These are phyloP conservation scores for Dascyllus trimaculatus DNA, from an alignment of 2,113 vertebrate genomes.

Conservation along the genomic window DNA sequence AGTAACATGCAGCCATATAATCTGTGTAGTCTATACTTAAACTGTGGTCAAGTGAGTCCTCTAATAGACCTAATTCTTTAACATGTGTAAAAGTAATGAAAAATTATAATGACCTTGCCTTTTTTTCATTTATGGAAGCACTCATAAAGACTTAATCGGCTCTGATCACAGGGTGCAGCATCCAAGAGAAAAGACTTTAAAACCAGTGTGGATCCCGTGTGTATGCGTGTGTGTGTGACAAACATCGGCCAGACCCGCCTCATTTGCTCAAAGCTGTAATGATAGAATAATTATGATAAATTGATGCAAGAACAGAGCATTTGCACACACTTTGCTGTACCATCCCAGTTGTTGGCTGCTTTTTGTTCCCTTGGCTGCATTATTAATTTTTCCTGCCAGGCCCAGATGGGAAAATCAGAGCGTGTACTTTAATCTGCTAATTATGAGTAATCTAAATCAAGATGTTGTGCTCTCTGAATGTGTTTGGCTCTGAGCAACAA, in stretches of 20 bases:
- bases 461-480: conserved; percentile 15
- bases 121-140: conserved; percentile 32
- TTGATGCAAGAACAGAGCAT: conserved; percentile 21
- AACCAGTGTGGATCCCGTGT: conserved; percentile 40
- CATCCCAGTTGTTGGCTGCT: conserved; percentile 37
- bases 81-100: conserved; percentile 23
- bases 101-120: conserved; percentile 45
- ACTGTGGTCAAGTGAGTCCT: conserved; percentile 3
- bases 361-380: conserved; percentile 42
- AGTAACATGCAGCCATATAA: background rate
- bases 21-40: conserved; percentile 11
- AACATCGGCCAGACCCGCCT: conserved; percentile 36
- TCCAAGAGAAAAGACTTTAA: conserved; percentile 47
- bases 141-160: conserved; percentile 25
- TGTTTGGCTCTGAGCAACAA: conserved; percentile 17
- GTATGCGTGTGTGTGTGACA: background rate
- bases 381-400: conserved; percentile 25
- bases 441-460: conserved; percentile 37
- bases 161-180: conserved; percentile 41
- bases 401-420: conserved; percentile 47
- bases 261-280: conserved; percentile 32
- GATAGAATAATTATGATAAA: conserved; percentile 46
- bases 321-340: conserved; percentile 4
- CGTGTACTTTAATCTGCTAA: conserved; percentile 29
- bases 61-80: background rate